Evolutionary conservation across 2,113 vertebrate genomes (phyloP).

Genomic region (Fregata magnificens): DNA sequence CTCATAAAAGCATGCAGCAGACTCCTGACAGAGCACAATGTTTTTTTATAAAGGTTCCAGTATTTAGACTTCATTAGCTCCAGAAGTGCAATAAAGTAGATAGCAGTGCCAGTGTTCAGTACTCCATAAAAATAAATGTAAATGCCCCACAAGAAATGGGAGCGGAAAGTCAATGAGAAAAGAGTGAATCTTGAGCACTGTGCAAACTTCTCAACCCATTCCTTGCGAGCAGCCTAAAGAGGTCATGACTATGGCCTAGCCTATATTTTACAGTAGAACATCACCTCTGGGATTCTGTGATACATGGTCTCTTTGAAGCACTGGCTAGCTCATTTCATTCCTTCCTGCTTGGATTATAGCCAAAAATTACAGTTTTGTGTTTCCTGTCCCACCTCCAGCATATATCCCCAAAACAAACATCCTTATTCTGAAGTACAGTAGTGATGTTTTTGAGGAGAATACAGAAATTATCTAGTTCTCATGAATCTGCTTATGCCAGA

Average conservation of each 20-base stretch:
- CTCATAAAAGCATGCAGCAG: not conserved
- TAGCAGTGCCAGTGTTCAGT: not conserved
- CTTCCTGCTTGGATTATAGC: not conserved
- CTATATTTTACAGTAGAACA: not conserved
- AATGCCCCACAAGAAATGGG: not conserved
- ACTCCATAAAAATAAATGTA: not conserved
- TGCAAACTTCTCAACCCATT: not conserved
- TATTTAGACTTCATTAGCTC: not conserved
- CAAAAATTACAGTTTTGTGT: not conserved
- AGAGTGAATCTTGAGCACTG: not conserved
- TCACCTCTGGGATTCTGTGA: not conserved
- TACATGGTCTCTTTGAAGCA: not conserved
- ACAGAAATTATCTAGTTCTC: not conserved
- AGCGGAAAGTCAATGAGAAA: not conserved
- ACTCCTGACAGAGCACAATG: not conserved
- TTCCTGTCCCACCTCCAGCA: not conserved
- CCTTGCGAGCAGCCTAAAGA: not conserved
- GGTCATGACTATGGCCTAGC: not conserved
- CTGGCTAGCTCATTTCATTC: not conserved
- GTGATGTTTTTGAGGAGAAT: not conserved
- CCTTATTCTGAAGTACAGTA: not conserved
- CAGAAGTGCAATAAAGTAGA: not conserved
- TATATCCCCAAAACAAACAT: not conserved
- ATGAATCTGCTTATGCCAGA: not conserved
- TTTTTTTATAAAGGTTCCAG: not conserved